Evolutionary conservation across 2,797 vertebrate genomes (phyloP).

Genomic region (Ciconia nigra): DNA sequence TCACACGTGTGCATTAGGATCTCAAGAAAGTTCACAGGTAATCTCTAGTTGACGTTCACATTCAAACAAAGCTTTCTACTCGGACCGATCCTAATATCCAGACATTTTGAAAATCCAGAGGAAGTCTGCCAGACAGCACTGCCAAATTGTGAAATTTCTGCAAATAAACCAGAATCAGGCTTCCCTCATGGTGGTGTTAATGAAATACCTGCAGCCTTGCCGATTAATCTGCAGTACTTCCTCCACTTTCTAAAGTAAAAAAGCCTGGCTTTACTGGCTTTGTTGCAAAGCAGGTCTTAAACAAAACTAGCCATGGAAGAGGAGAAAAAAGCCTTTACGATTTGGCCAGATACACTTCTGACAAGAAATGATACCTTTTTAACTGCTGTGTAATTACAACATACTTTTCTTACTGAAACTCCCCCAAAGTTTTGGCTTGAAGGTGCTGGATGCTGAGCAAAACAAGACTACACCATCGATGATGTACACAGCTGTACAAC

Average conservation of each 20-base stretch:
- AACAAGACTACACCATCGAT: background rate
- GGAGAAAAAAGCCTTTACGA: background rate
- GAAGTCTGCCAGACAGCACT: background rate
- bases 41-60: background rate
- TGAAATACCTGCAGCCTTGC: background rate
- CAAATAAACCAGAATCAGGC: background rate
- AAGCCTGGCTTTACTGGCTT: background rate
- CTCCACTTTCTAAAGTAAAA: background rate
- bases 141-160: background rate
- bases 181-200: background rate
- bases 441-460: background rate
- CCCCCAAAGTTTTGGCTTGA: background rate
- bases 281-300: background rate
- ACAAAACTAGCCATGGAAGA: background rate
- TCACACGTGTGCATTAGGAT: background rate
- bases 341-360: background rate
- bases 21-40: background rate
- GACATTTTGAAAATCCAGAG: background rate
- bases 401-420: background rate
- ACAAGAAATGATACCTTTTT: background rate
- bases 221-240: background rate
- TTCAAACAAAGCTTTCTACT: background rate
- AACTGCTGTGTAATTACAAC: background rate
- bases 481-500: background rate
- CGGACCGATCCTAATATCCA: background rate